Base-by-base conservation (phyloP, 2,797 vertebrate genomes). In the Coranthus polyacanthus region DNA sequence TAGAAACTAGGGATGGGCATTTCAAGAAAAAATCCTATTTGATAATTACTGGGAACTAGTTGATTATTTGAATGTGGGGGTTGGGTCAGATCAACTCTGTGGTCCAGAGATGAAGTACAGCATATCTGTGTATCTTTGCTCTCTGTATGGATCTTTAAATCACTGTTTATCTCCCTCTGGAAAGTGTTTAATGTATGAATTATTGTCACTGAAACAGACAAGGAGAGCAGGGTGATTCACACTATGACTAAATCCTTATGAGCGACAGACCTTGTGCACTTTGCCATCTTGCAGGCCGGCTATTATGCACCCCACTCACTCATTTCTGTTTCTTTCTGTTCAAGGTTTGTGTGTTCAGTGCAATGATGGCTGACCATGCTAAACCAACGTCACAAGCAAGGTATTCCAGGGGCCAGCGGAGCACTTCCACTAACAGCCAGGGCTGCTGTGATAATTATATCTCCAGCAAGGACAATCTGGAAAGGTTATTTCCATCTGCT, bases 401-500 rank as follows among this genome's bases (percentile, higher is more conserved):
- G 61, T 68, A 76, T 81, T 75, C 26, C 60, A 62, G 69, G 36
- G 68, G 60, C 68, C 72, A 68, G 72, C 63, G 59, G 74, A 85
- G 32, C 72, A 75, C 73, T 82, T 88, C 64, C 77, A 81, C 66
- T 72, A 61, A 79, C 79, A 69, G 74, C 84, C 71, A 75, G 62
- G 64, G 68, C 65, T 63, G 70, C 64, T 81, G 75, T 64, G 81
- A 78, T 87, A 83, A 87, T 88, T 85, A 83, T 80, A 87, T 83
- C 81, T 88, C 76, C 61, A 71, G 70, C 18, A 0, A 67, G 82
- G 79, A 81, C 87, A 87, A 85, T 84, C 85, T 89, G 86, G 73
- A 83, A 84, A 87, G 80, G 85, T 89, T 81, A 84, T 88, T 89
- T 87, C 83, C 84, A 84, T 89, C 75, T 71, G 67, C 46, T 86